phyloP scores from a whole-genome alignment of 2,797 vertebrate species.

The Falco naumanni region DNA sequence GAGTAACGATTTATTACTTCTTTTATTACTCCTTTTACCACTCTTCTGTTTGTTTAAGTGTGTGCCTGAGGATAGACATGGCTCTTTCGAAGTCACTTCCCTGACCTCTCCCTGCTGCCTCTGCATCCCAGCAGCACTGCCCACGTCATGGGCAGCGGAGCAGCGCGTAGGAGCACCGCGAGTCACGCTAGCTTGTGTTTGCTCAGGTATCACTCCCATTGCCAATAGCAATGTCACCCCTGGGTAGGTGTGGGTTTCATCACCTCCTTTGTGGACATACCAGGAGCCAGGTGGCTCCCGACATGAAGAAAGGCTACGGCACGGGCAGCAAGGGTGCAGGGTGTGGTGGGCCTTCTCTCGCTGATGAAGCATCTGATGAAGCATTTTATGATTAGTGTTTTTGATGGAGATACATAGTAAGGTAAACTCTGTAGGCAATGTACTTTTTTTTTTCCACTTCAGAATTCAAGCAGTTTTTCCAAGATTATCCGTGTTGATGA shows the following conservation, averaged over 20 bases:
- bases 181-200: not conserved
- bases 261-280: not conserved
- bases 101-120: not conserved
- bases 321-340: accelerated
- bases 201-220: not conserved
- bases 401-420: not conserved
- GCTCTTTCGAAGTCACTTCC: not conserved
- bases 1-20: not conserved
- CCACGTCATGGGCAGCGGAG: not conserved
- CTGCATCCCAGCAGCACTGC: not conserved
- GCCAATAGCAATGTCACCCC: not conserved
- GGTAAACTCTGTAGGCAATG: not conserved
- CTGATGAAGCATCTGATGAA: not conserved
- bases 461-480: not conserved
- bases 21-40: not conserved
- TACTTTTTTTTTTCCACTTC: accelerated
- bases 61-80: not conserved
- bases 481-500: not conserved
- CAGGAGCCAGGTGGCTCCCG: not conserved
- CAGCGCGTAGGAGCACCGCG: not conserved
- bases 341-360: not conserved
- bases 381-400: not conserved
- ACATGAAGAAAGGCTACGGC: accelerated
- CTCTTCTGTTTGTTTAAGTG: not conserved
- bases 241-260: not conserved